Conservation (phyloP, 2,113 vertebrate species). For the Rhynchomys soricoides region DNA sequence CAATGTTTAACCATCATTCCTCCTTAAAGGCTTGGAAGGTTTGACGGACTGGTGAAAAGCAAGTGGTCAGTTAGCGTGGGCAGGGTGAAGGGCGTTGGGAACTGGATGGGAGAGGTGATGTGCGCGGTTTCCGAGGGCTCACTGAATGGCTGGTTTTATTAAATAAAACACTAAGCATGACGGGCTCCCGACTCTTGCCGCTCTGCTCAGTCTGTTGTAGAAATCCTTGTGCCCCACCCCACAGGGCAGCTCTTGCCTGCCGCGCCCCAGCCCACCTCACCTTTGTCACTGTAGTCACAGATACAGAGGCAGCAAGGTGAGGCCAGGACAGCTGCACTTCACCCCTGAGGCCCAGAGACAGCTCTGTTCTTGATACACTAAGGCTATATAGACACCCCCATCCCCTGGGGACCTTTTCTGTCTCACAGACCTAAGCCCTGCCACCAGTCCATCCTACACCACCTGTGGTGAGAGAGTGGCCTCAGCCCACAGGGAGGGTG, state of each 20-base stretch:
- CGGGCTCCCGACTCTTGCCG: background rate
- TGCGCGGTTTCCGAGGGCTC: rapidly evolving
- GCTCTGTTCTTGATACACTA: background rate
- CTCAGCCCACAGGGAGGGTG: background rate
- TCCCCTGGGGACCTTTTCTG: background rate
- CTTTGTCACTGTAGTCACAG: background rate
- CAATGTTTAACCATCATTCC: background rate
- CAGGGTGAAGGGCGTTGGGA: background rate
- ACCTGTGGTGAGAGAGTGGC: background rate
- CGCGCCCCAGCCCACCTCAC: background rate
- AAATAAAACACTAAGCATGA: constrained; percentile 80
- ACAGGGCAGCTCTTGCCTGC: background rate
- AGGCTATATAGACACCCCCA: background rate
- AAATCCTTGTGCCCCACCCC: background rate
- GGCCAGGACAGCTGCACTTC: too few species aligned
- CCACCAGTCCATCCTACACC: background rate
- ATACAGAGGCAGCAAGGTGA: rapidly evolving
- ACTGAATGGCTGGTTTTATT: background rate
- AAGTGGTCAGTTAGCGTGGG: background rate
- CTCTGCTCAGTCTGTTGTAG: background rate
- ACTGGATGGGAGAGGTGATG: rapidly evolving
- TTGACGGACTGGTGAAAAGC: background rate
- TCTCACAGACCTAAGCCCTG: background rate
- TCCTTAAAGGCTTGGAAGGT: background rate
- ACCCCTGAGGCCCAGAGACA: background rate